Conservation (phyloP, 2,113 vertebrate genomes). For the Nestor notabilis region DNA sequence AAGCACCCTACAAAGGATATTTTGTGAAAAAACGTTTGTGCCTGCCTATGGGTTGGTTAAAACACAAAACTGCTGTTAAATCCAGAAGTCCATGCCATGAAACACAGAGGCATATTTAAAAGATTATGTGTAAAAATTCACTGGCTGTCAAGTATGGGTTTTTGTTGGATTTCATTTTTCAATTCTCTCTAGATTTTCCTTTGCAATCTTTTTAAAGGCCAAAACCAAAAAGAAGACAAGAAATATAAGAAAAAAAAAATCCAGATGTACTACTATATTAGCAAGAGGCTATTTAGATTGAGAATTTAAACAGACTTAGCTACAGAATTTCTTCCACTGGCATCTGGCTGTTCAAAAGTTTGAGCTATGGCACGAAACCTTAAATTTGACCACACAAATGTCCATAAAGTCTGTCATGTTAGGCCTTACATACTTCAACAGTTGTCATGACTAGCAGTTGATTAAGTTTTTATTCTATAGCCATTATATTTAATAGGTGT, state of each 20-base stretch:
- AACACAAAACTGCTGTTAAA: conserved; percentile 4
- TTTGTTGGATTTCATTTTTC: conserved; percentile 8
- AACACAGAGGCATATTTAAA: neutral
- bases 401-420: neutral
- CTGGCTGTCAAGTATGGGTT: neutral
- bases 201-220: neutral
- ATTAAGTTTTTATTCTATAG: neutral
- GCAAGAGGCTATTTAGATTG: neutral
- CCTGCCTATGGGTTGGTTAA: neutral
- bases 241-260: neutral
- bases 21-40: conserved; percentile 39
- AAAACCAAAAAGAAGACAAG: neutral
- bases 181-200: neutral
- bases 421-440: neutral
- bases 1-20: neutral
- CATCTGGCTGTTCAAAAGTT: neutral
- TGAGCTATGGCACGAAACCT: neutral
- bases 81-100: neutral
- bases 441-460: neutral
- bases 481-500: neutral
- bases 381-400: neutral
- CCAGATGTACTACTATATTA: neutral
- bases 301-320: neutral
- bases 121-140: conserved; percentile 10
- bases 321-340: neutral